A percentile compares a stretch with the other conserved stretches of the same genome.
Conservation (phyloP, 2,888 invertebrate species). For the Axea sp. region DNA sequence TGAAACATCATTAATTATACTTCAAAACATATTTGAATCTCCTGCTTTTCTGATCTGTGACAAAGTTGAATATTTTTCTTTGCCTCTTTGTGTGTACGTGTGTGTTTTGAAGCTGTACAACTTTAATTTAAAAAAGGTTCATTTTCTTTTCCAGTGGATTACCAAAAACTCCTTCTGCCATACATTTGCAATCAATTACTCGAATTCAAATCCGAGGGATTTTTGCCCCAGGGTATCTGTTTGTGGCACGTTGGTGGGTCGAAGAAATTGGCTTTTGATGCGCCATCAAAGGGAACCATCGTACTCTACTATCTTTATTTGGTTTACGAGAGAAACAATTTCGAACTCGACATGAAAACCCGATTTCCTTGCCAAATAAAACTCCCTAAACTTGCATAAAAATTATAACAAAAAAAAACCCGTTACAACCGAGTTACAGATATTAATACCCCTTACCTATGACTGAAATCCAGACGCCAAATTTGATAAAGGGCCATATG, state of each 20-base stretch:
- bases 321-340: slow-evolving; percentile 42
- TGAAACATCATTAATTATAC: too few species aligned
- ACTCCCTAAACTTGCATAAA: background rate
- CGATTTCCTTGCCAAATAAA: background rate
- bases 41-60: too few species aligned
- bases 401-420: background rate
- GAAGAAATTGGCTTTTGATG: slow-evolving; percentile 78
- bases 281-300: slow-evolving; percentile 74
- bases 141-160: background rate
- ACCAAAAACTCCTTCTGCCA: slow-evolving; percentile 6
- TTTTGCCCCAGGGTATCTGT: slow-evolving; percentile 66
- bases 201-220: slow-evolving; percentile 50
- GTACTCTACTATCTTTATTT: slow-evolving; percentile 22
- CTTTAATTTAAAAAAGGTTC: too few species aligned
- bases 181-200: slow-evolving; percentile 56
- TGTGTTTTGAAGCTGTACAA: too few species aligned
- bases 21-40: too few species aligned
- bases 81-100: too few species aligned
- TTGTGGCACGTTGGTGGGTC: slow-evolving; percentile 70
- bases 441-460: too few species aligned
- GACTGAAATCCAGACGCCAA: too few species aligned
- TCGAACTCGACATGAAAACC: background rate
- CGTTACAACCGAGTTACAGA: too few species aligned
- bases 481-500: too few species aligned
- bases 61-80: too few species aligned